Base-by-base conservation (phyloP, 2,888 invertebrate species). In the Eugnorisma glareosa region DNA sequence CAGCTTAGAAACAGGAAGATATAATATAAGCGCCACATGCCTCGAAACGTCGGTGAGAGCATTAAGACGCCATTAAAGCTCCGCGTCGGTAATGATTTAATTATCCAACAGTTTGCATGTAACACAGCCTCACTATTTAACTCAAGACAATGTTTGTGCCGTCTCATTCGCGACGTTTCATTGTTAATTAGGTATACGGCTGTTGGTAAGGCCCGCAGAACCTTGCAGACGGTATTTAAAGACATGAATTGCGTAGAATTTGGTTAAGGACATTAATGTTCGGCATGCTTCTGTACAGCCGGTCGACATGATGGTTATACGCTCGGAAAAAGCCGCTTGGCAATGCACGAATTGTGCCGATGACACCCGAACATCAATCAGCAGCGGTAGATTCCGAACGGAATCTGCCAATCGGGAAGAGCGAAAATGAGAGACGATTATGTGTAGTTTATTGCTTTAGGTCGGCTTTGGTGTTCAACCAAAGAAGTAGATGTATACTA, bases 51-150 rank as follows among this genome's bases (percentile, higher is more conserved):
- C 21, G 28, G 57, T 61, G 37, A 71, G 48, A 64, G 54, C 66
- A 72, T 75, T 86, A 69, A 61, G 59, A 63, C 61, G 24, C 72
- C 57, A 82, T 73, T 83, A 83, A 45, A 57, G 31, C 74, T 63
- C 28, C 31, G 15, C 37, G 74, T 40, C n/a, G 63, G 84, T 73
- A 86, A 86, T 86, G 57, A 86, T 86, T 83, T 79, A 86, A 83
- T 83, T 75, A 83, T 54, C 37, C 63, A n/a, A 35, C 79, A 74
- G 68, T 78, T 74, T 83, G 71, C 61, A 59, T 63, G 73, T 78
- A 45, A 74, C 51, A 61, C 83, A 83, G 61, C 40, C 31, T 66
- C 68, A 84, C 54, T 54, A 72, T 71, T 77, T 57, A 72, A 71
- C 73, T 68, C 18, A 15, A 77, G 59, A 71, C 72, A 85, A 76